Conservation (phyloP, 2,888 invertebrate species). For the Amphipoea lucens region DNA sequence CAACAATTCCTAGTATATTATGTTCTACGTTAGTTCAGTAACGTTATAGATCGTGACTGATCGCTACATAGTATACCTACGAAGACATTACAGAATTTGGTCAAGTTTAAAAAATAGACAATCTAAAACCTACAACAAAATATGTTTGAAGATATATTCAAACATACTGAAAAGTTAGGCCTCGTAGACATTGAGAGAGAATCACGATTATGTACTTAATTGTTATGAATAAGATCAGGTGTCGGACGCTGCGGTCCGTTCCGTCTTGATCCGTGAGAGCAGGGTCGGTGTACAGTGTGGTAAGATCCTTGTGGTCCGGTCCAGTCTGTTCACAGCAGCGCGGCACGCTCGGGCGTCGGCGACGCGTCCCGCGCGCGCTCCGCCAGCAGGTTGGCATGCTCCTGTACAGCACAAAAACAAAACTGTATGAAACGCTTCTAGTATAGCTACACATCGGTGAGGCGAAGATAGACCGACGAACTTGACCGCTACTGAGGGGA, state of each 20-base stretch:
- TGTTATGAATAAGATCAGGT: background rate
- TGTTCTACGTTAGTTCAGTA: background rate
- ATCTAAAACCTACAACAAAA: constrained; percentile 14
- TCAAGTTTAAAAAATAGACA: constrained; percentile 30
- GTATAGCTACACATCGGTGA: background rate
- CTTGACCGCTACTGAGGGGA: background rate
- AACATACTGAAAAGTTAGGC: constrained; percentile 22
- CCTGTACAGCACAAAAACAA: constrained; percentile 61
- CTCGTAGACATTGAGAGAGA: constrained; percentile 10
- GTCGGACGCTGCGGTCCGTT: background rate
- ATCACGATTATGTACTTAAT: constrained; percentile 1
- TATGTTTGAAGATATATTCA: constrained; percentile 9
- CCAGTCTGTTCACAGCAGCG: constrained; percentile 69
- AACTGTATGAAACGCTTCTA: background rate
- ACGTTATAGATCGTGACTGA: constrained; percentile 3
- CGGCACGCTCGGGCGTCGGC: constrained; percentile 78
- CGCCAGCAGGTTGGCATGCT: constrained; percentile 77
- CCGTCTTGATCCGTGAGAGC: background rate
- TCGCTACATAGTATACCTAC: constrained; percentile 23
- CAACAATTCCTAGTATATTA: background rate
- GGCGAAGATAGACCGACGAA: background rate
- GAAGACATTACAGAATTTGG: constrained; percentile 39
- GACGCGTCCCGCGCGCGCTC: constrained; percentile 64
- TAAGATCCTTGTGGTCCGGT: background rate
- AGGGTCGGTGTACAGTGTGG: background rate